Evolutionary conservation across 2,888 invertebrate genomes (phyloP).

Genomic region (Rhaphigaster nebulosa): DNA sequence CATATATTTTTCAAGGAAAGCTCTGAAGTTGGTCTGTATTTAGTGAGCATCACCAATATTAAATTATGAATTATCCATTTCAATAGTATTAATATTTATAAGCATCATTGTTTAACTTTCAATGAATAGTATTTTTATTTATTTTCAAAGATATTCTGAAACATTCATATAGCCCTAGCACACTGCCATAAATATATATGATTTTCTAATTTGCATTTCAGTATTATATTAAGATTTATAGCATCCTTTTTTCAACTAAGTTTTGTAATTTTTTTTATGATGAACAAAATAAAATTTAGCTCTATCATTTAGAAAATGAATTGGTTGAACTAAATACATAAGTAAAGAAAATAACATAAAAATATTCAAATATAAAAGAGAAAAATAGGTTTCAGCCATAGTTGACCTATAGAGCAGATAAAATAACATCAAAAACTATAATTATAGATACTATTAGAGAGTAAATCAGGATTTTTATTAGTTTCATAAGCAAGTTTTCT

Average conservation of each 20-base stretch:
- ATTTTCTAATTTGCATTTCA: background rate
- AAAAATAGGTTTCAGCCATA: background rate
- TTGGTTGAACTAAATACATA: background rate
- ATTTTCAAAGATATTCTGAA: background rate
- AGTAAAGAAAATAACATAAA: background rate
- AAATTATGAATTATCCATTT: background rate
- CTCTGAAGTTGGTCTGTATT: background rate
- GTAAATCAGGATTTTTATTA: background rate
- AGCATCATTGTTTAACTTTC: background rate
- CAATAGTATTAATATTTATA: background rate
- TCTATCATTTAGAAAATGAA: background rate
- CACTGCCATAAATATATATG: background rate
- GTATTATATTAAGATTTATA: background rate
- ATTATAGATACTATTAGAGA: background rate
- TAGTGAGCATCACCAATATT: background rate
- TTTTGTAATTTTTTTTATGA: too few species aligned
- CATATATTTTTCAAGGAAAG: background rate
- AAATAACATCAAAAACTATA: background rate
- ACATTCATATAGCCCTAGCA: background rate
- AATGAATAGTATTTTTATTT: background rate
- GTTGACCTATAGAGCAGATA: background rate
- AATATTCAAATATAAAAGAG: background rate
- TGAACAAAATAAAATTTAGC: background rate
- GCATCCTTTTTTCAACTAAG: background rate
- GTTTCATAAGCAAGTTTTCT: background rate